phyloP scores from a whole-genome alignment of 2,888 invertebrate species.

The Eilema sororculum region DNA sequence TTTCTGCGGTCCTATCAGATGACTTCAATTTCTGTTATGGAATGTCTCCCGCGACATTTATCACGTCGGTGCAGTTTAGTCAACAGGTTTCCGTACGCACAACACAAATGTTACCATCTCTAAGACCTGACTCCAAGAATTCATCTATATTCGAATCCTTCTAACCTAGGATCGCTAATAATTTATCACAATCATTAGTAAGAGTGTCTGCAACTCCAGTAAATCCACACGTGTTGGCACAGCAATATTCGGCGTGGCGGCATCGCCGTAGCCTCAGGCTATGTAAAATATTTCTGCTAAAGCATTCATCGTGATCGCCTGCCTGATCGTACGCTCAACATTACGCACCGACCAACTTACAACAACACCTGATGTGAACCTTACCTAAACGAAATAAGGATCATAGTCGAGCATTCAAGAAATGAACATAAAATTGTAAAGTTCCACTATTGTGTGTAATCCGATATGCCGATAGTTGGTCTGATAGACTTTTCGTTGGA shows the following conservation, averaged over 20 bases:
- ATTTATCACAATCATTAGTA: conserved; percentile 33
- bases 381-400: conserved; percentile 59
- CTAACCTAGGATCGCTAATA: conserved; percentile 24
- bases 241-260: conserved; percentile 80
- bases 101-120: too few relatives aligned
- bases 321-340: conserved; percentile 76
- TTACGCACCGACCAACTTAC: conserved; percentile 70
- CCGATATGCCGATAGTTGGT: conserved; percentile 78
- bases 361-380: conserved; percentile 50
- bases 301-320: conserved; percentile 86
- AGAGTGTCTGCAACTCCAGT: conserved; percentile 61
- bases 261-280: conserved; percentile 78
- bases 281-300: conserved; percentile 87
- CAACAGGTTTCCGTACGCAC: not conserved
- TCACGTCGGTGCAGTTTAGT: not conserved
- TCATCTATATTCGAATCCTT: conserved; percentile 7
- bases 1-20: too few relatives aligned
- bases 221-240: conserved; percentile 80
- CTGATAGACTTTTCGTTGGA: conserved; percentile 73
- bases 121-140: too few relatives aligned
- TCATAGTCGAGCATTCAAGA: conserved; percentile 48
- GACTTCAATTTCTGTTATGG: too few relatives aligned
- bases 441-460: conserved; percentile 77
- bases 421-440: conserved; percentile 58
- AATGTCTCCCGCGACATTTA: not conserved